These are phyloP conservation scores for Apodemus sylvaticus DNA, from an alignment of 2,113 vertebrate genomes.

Conservation along the genomic window DNA sequence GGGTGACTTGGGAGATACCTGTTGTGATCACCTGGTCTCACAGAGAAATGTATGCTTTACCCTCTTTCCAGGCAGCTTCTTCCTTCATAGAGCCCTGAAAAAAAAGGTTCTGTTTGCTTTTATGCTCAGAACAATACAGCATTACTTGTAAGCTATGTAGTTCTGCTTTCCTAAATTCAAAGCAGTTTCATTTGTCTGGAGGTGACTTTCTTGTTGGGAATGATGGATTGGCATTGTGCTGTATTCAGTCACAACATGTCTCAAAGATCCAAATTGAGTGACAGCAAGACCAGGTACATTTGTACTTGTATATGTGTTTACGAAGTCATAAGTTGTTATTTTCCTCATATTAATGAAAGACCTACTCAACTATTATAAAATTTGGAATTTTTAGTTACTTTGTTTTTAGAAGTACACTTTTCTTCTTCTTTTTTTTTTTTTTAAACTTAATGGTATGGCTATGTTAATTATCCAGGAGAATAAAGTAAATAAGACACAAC, in stretches of 20 bases:
- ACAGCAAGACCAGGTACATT: conserved; percentile 42
- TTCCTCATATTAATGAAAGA: background rate
- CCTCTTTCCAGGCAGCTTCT: conserved; percentile 15
- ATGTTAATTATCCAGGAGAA: background rate
- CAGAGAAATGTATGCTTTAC: conserved; percentile 22
- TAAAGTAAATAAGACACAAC: background rate
- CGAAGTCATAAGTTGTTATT: conserved; percentile 14
- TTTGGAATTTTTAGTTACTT: conserved; percentile 43
- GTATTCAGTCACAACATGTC: conserved; percentile 66
- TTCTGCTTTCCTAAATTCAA: conserved; percentile 58
- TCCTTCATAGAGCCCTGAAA: background rate
- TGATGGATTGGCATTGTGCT: conserved; percentile 57
- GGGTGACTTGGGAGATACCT: conserved; percentile 28
- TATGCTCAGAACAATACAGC: background rate
- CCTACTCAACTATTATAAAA: conserved; percentile 15
- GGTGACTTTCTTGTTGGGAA: conserved; percentile 56
- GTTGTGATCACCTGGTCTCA: background rate
- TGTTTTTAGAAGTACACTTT: background rate
- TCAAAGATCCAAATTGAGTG: conserved; percentile 25
- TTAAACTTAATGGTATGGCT: background rate
- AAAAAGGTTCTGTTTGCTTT: conserved; percentile 33
- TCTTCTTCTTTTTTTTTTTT: background rate
- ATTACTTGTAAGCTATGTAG: background rate
- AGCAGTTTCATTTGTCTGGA: conserved; percentile 33
- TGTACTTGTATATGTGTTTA: conserved; percentile 29